phyloP scores from a whole-genome alignment of 2,797 vertebrate genomes.

The Pipistrellus pygmaeus region DNA sequence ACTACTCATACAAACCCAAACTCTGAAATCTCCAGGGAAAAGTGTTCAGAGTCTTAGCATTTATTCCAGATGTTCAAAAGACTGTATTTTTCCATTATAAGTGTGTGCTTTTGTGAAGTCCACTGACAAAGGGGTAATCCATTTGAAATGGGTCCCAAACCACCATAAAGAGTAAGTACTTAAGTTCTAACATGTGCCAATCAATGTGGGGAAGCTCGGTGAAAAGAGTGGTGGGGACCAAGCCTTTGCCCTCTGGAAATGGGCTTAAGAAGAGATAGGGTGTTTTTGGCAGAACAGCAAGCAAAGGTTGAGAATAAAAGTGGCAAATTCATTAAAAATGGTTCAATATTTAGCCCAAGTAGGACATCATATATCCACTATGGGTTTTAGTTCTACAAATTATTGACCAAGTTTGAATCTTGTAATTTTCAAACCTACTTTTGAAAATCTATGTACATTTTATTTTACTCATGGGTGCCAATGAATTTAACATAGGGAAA shows the following conservation, averaged over 20 bases:
- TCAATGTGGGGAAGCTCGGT: background rate
- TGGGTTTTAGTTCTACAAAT: constrained; percentile 52
- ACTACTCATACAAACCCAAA: constrained; percentile 60
- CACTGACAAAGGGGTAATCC: constrained; percentile 51
- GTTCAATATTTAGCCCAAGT: constrained; percentile 17
- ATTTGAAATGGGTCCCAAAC: background rate
- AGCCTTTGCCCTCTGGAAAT: background rate
- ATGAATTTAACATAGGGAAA: constrained; percentile 60
- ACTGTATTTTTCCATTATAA: background rate
- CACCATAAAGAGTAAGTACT: constrained; percentile 22
- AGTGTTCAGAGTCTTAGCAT: constrained; percentile 62
- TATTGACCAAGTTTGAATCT: constrained; percentile 41
- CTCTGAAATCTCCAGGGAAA: constrained; percentile 65
- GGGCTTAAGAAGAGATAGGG: background rate
- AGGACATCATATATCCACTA: background rate
- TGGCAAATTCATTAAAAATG: background rate
- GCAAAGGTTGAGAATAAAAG: constrained; percentile 7
- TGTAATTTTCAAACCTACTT: constrained; percentile 57
- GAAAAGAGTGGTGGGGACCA: background rate
- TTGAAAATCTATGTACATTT: constrained; percentile 67
- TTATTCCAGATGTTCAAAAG: constrained; percentile 75
- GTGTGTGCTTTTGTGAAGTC: constrained; percentile 61
- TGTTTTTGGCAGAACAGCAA: constrained; percentile 20
- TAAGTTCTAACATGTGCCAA: background rate
- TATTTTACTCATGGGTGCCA: constrained; percentile 41